Base-by-base conservation (phyloP, 2,113 vertebrate genomes). In the Ochotona curzoniae region DNA sequence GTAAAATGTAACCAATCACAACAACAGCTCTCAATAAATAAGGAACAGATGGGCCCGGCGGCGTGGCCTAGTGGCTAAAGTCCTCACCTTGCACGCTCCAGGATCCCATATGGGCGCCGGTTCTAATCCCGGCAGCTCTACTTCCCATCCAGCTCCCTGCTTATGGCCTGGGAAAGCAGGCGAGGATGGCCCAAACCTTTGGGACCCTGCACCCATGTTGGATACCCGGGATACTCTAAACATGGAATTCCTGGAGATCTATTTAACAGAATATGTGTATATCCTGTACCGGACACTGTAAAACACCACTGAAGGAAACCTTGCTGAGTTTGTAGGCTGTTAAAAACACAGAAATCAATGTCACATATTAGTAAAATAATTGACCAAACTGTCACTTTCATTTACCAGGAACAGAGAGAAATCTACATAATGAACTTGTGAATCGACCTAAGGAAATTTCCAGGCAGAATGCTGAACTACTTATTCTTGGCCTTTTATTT, bases 1-100 rank as follows among this genome's bases (percentile, higher is more conserved):
- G 26, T 44, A 88, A 74, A 79, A 78, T 30, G 30, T 21, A 84
- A 7, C 54, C 26, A 84, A 63, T 87, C 5, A 26, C 67, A 85
- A 69, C 51, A 80, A 84, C 89, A 79, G 12, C 7, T 85, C 25
- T 80, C 25, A 74, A 38, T 66, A 94, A 89, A 92, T 54, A 64
- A 71, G 25, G 51, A 80, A 66, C 9, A 84, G 26, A n/a, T n/a
- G n/a, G n/a, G n/a, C n/a, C n/a, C n/a, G n/a, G n/a, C n/a, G n/a
- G n/a, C n/a, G n/a, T n/a, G n/a, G n/a, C n/a, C n/a, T n/a, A n/a
- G n/a, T n/a, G n/a, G n/a, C n/a, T n/a, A n/a, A n/a, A n/a, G n/a
- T n/a, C n/a, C n/a, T n/a, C n/a, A n/a, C n/a, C n/a, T n/a, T n/a
- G n/a, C n/a, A n/a, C n/a, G n/a, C n/a, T n/a, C n/a, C n/a, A n/a